phyloP scores from a whole-genome alignment of 2,797 vertebrate species.

The Syngnathus acus region DNA sequence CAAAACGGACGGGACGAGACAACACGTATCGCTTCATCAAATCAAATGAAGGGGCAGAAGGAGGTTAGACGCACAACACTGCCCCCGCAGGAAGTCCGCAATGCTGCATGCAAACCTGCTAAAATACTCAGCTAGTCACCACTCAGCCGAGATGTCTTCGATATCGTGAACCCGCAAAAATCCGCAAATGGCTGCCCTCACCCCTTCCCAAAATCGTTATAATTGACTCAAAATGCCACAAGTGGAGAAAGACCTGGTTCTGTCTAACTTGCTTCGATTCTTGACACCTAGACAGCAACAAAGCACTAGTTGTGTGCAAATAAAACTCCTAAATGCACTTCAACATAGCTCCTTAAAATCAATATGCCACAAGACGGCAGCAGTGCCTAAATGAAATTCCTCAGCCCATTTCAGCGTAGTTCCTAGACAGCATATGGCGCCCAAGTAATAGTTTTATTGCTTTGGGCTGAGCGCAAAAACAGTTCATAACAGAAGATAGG shows the following conservation, averaged over 20 bases:
- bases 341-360: not conserved
- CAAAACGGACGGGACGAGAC: slow-evolving; percentile 66
- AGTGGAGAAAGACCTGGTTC: too few species aligned
- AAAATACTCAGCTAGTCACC: not conserved
- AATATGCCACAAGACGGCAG: not conserved
- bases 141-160: not conserved
- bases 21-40: slow-evolving; percentile 75
- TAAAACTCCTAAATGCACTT: not conserved
- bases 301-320: not conserved
- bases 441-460: not conserved
- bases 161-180: not conserved
- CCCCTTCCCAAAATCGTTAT: not conserved
- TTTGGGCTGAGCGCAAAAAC: not conserved
- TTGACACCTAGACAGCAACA: too few species aligned
- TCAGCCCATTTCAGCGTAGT: not conserved
- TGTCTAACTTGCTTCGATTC: not conserved
- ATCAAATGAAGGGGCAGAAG: not conserved
- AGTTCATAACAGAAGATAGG: not conserved
- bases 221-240: not conserved
- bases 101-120: not conserved
- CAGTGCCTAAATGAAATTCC: not conserved
- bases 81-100: not conserved
- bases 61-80: not conserved
- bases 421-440: not conserved
- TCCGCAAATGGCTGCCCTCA: not conserved